These are phyloP conservation scores for Acanthaster planci DNA, from an alignment of 35 echinoderm and acorn worm genomes.

Conservation along the genomic window DNA sequence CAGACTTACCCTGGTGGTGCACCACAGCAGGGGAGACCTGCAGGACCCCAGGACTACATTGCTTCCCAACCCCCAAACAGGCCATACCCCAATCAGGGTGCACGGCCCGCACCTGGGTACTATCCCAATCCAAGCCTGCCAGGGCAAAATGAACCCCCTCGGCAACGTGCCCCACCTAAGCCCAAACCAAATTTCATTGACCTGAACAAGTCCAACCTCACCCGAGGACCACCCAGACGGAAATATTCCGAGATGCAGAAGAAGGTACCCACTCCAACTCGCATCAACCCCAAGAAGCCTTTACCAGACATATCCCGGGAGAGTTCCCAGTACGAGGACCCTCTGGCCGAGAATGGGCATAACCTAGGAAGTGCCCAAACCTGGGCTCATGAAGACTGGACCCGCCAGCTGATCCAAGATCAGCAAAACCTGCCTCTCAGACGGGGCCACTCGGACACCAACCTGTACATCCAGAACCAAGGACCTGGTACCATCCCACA, in stretches of 20 bases:
- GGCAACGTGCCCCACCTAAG: constrained; percentile 40
- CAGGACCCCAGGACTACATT: background rate
- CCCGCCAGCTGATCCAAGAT: constrained; percentile 52
- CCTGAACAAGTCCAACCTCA: constrained; percentile 62
- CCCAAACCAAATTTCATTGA: constrained; percentile 78
- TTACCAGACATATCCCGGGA: constrained; percentile 83
- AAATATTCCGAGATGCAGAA: constrained; percentile 44
- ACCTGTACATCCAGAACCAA: constrained; percentile 39
- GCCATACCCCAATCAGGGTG: background rate
- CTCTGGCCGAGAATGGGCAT: constrained; percentile 14
- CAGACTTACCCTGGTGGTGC: background rate
- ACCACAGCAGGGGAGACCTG: background rate
- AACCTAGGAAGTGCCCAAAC: constrained; percentile 40
- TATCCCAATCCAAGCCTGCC: constrained; percentile 18
- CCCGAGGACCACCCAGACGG: constrained; percentile 37
- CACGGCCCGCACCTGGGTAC: background rate
- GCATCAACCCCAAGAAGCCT: constrained; percentile 65
- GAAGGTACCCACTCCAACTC: constrained; percentile 7
- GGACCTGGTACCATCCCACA: constrained; percentile 14
- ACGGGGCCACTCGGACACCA: constrained; percentile 74
- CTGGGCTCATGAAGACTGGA: constrained; percentile 58
- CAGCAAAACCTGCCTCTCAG: constrained; percentile 59
- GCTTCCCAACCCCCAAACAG: background rate
- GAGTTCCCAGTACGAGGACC: constrained; percentile 52
- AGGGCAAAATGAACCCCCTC: background rate